Conservation (phyloP, 2,113 vertebrate genomes). For the Hemibagrus wyckioides region DNA sequence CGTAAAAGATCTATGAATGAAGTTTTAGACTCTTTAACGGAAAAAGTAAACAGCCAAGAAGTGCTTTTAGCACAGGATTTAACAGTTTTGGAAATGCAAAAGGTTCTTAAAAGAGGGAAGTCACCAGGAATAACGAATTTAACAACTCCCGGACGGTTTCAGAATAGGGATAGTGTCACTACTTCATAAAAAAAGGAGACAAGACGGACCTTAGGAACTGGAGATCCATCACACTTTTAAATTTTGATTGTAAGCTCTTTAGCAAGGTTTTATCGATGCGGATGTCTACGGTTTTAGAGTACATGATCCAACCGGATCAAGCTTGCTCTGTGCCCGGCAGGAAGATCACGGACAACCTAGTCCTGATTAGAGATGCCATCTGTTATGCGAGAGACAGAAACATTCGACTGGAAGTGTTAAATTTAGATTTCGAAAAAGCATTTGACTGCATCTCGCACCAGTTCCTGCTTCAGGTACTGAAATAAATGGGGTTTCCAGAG, state of each 20-base stretch:
- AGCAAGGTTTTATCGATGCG: constrained; percentile 8
- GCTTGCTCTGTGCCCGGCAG: neutral
- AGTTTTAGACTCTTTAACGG: neutral
- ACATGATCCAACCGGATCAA: constrained; percentile 54
- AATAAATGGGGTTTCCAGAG: constrained; percentile 40
- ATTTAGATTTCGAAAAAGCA: constrained; percentile 50
- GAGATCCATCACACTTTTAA: constrained; percentile 36
- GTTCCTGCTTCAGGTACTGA: constrained; percentile 40
- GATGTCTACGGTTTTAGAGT: constrained; percentile 34
- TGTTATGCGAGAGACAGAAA: constrained; percentile 53
- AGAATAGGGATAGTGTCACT: constrained; percentile 24
- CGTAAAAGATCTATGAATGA: neutral
- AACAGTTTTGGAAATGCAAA: neutral
- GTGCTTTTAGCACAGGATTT: neutral
- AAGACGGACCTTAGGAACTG: constrained; percentile 40
- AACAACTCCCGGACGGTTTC: constrained; percentile 31
- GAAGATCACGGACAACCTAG: constrained; percentile 44
- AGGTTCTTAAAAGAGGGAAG: constrained; percentile 1
- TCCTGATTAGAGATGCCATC: constrained; percentile 47
- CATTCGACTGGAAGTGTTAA: constrained; percentile 34
- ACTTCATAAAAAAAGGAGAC: constrained; percentile 25
- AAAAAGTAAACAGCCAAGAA: neutral
- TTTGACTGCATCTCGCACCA: constrained; percentile 48
- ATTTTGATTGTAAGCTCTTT: constrained; percentile 43
- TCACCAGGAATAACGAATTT: neutral